These are phyloP conservation scores for Phania funesta DNA, from an alignment of 2,888 invertebrate species.

Conservation along the genomic window DNA sequence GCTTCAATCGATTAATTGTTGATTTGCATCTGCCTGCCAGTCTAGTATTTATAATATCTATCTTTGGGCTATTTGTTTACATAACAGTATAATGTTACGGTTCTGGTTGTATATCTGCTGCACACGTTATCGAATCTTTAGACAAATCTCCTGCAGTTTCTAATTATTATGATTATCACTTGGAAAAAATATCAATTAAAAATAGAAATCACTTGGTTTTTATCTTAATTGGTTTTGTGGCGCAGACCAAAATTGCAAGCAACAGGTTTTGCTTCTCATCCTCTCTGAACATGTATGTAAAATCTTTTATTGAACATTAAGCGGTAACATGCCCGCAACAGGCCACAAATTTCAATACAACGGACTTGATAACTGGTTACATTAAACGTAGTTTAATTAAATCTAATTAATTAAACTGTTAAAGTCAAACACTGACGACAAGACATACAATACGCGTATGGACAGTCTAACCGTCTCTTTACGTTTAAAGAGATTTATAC, in stretches of 20 bases:
- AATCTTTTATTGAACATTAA: conserved; percentile 5
- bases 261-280: conserved; percentile 6
- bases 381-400: conserved; percentile 54
- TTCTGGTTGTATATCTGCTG: not conserved
- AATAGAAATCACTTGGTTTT: conserved; percentile 51
- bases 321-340: not conserved
- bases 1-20: conserved; percentile 27
- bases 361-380: conserved; percentile 46
- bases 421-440: conserved; percentile 47
- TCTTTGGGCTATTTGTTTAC: conserved; percentile 44
- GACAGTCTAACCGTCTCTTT: not conserved
- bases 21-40: conserved; percentile 20
- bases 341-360: not conserved
- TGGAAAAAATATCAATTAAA: conserved; percentile 64
- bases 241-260: conserved; percentile 35
- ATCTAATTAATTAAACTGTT: conserved; percentile 62
- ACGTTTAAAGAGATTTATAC: conserved; percentile 13
- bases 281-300: conserved; percentile 3
- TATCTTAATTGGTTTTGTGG: conserved; percentile 56
- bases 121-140: conserved; percentile 25
- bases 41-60: too few species aligned
- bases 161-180: conserved; percentile 63
- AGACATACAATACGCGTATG: conserved; percentile 18
- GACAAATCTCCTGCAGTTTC: conserved; percentile 59
- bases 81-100: conserved; percentile 40